phyloP scores from a whole-genome alignment of 1,140 invertebrate species.

The Zaprionus lachaisei region DNA sequence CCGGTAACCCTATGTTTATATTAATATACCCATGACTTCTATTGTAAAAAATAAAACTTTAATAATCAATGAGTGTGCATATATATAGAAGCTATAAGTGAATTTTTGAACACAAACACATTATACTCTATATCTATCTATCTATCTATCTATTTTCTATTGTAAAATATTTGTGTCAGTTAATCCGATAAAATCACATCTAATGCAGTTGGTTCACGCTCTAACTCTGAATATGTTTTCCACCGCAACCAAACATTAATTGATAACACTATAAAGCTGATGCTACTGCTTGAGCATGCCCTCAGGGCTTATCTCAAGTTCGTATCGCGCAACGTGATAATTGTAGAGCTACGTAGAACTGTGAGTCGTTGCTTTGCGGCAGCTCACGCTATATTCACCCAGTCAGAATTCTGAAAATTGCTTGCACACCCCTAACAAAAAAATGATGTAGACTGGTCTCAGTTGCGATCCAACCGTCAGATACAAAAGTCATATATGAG shows the following conservation, averaged over 20 bases:
- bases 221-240: constrained; percentile 41
- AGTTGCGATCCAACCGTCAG: constrained; percentile 30
- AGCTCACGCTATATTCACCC: constrained; percentile 41
- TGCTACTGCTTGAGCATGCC: constrained; percentile 27
- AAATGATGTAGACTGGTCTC: constrained; percentile 15
- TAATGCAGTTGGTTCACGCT: constrained; percentile 2
- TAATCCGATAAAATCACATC: constrained; percentile 9
- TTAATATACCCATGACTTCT: no score
- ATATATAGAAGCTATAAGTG: no score
- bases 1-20: no score
- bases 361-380: not conserved
- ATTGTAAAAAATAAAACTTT: no score
- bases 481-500: constrained; percentile 18
- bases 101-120: no score
- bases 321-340: constrained; percentile 50
- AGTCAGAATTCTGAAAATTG: constrained; percentile 11
- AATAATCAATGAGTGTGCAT: no score
- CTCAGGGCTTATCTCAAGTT: constrained; percentile 40
- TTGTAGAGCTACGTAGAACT: constrained; percentile 32
- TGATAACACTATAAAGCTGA: constrained; percentile 49
- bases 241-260: constrained; percentile 26
- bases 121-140: not conserved
- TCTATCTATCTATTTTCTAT: constrained; percentile 10
- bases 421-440: constrained; percentile 7
- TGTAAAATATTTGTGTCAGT: constrained; percentile 15